phyloP scores from a whole-genome alignment of 2,113 vertebrate genomes.

The Panthera uncia region DNA sequence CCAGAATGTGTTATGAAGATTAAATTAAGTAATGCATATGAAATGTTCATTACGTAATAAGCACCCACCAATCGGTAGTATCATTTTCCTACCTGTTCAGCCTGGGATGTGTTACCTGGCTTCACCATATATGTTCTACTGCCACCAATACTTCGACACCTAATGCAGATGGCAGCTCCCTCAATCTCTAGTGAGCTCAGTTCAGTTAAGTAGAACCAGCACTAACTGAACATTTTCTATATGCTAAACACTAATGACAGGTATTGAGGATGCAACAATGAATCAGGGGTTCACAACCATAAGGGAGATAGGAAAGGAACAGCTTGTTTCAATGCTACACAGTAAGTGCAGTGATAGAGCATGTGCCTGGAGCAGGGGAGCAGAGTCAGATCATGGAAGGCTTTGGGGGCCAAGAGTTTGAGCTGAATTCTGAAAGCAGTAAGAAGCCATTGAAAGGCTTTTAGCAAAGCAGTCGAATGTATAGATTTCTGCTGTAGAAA shows the following conservation, averaged over 20 bases:
- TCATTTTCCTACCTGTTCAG: neutral
- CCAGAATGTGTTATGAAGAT: neutral
- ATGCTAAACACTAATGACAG: neutral
- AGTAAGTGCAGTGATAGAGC: fast-evolving
- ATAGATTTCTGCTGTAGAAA: neutral
- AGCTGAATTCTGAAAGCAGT: neutral
- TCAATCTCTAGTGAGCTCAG: neutral
- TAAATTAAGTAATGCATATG: neutral
- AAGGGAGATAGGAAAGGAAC: neutral
- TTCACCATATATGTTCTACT: neutral
- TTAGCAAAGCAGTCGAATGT: neutral
- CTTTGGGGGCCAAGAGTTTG: neutral
- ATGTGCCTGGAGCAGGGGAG: neutral
- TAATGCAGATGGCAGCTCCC: neutral
- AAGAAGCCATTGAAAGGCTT: neutral
- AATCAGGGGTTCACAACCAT: neutral
- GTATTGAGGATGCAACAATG: neutral
- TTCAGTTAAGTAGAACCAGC: neutral
- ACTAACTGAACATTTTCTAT: neutral
- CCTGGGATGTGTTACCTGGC: neutral
- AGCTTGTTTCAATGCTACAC: neutral
- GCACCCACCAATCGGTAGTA: neutral
- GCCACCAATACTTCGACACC: neutral
- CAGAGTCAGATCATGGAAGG: neutral
- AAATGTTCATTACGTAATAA: neutral